Evolutionary conservation across 2,888 invertebrate genomes (phyloP).

Genomic region (Drosophila crucigera): DNA sequence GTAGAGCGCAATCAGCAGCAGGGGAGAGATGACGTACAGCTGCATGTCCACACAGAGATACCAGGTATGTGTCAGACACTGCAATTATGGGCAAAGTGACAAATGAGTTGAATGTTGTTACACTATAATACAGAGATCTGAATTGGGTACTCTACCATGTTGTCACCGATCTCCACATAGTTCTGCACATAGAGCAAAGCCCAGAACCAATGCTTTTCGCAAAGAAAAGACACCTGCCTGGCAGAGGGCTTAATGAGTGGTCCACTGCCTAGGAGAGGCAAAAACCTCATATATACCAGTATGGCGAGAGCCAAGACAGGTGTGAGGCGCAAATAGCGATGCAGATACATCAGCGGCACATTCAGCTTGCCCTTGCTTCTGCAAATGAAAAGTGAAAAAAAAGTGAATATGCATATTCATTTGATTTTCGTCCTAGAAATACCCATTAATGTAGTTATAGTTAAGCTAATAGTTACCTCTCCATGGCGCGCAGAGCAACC

Average conservation of each 20-base stretch:
- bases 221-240: conserved; percentile 61
- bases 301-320: conserved; percentile 86
- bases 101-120: neutral
- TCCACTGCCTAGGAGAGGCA: conserved; percentile 86
- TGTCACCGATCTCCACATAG: conserved; percentile 67
- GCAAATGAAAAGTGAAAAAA: neutral
- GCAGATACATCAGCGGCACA: conserved; percentile 83
- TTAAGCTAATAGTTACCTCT: conserved; percentile 58
- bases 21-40: conserved; percentile 86
- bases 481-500: conserved; percentile 70
- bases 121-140: neutral
- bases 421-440: neutral
- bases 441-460: neutral
- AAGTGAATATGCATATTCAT: neutral
- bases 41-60: conserved; percentile 87
- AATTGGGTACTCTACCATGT: conserved; percentile 63
- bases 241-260: conserved; percentile 84
- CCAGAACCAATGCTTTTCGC: conserved; percentile 85
- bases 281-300: conserved; percentile 85
- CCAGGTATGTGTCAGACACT: conserved; percentile 87
- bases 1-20: conserved; percentile 86
- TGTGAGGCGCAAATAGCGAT: conserved; percentile 86
- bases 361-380: conserved; percentile 81
- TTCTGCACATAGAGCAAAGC: conserved; percentile 86
- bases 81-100: neutral